These are phyloP conservation scores for Gari tellinella DNA, from an alignment of 2,888 invertebrate species.

Conservation along the genomic window DNA sequence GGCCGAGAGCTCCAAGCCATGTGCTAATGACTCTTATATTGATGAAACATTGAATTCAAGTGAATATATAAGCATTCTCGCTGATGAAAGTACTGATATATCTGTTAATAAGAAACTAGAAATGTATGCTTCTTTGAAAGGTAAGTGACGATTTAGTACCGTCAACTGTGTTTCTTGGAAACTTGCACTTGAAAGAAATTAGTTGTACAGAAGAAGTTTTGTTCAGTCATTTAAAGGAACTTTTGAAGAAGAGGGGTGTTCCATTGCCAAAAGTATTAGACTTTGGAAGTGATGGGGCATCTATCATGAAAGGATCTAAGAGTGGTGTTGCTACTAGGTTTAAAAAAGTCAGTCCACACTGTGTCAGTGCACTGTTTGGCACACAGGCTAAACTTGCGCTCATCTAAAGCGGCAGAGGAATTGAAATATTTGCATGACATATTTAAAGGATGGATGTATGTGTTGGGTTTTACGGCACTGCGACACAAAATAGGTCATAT, in stretches of 20 bases:
- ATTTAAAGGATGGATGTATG: no score
- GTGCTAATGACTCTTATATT: no score
- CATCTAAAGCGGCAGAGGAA: conserved; percentile 19
- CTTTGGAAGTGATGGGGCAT: conserved; percentile 26
- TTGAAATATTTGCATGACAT: no score
- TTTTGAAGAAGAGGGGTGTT: conserved; percentile 10
- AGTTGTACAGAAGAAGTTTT: conserved; percentile 20
- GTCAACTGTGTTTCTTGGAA: conserved; percentile 22
- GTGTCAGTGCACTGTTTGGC: conserved; percentile 29
- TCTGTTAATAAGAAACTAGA: conserved; percentile 1
- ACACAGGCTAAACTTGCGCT: conserved; percentile 18
- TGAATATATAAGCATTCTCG: conserved; percentile 1
- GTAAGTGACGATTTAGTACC: conserved; percentile 6
- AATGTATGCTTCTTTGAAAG: conserved; percentile 2
- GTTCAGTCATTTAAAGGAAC: not conserved
- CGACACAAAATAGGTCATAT: no score
- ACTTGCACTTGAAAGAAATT: conserved; percentile 18
- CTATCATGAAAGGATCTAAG: conserved; percentile 15
- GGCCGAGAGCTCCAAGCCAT: no score
- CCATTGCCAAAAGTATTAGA: conserved; percentile 4
- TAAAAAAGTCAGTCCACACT: conserved; percentile 18
- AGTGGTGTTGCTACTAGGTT: conserved; percentile 16
- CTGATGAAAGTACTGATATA: conserved; percentile 11
- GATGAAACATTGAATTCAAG: not conserved
- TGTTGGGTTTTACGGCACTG: no score